Conservation (phyloP, 2,888 invertebrate genomes). For the Andrena hattorfiana region DNA sequence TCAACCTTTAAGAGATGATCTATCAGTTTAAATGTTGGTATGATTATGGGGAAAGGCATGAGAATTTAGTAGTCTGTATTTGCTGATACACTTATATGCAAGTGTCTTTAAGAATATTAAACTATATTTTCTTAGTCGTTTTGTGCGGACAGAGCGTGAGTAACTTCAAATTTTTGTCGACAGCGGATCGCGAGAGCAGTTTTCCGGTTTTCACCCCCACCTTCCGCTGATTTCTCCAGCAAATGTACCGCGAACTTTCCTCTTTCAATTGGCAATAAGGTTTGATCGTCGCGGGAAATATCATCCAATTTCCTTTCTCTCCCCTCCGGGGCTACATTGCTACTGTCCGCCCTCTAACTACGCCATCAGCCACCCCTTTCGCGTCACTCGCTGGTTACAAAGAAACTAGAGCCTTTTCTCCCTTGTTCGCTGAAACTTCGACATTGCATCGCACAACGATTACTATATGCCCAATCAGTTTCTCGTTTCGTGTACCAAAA, state of each 20-base stretch:
- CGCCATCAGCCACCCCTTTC: conserved; percentile 59
- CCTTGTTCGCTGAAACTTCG: conserved; percentile 4
- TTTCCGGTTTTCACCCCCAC: conserved; percentile 73
- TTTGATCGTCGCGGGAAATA: conserved; percentile 84
- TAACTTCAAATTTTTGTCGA: conserved; percentile 70
- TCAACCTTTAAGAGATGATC: neutral
- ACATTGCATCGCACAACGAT: neutral
- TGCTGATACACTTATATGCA: neutral
- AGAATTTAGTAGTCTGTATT: neutral
- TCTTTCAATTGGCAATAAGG: conserved; percentile 84
- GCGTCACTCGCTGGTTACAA: conserved; percentile 49
- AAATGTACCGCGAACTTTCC: conserved; percentile 83
- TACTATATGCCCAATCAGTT: neutral
- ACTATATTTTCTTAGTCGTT: neutral
- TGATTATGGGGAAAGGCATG: neutral
- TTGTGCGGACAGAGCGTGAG: conserved; percentile 30
- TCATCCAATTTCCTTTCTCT: conserved; percentile 84
- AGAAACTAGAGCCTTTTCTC: conserved; percentile 29
- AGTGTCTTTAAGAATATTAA: neutral
- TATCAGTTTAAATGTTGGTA: neutral
- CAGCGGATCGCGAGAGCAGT: conserved; percentile 70
- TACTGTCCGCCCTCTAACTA: conserved; percentile 69
- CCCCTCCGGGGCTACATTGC: conserved; percentile 70
- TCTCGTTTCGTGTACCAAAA: neutral
- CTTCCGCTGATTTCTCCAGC: conserved; percentile 77